These are phyloP conservation scores for Dasyornis broadbenti DNA, from an alignment of 2,113 vertebrate genomes.

Conservation along the genomic window DNA sequence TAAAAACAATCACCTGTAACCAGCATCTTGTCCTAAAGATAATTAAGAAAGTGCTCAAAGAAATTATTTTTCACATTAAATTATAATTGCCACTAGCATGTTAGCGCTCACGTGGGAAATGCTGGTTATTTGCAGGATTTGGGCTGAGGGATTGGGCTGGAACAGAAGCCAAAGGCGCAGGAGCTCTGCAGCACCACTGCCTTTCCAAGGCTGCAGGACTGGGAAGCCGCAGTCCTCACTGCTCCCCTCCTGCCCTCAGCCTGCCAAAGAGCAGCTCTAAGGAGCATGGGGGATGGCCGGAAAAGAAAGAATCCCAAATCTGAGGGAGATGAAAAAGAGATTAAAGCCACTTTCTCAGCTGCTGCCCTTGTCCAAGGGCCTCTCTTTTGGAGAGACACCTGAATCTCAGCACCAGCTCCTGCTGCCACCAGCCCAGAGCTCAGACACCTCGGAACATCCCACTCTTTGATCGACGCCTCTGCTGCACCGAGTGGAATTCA, in stretches of 20 bases:
- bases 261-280: background rate
- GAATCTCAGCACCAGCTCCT: background rate
- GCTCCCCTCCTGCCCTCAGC: background rate
- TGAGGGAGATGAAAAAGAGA: background rate
- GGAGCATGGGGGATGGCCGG: fast-evolving
- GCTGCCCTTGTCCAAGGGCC: background rate
- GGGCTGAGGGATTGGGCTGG: background rate
- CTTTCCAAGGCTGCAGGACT: no score
- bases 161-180: background rate
- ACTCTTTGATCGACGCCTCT: background rate
- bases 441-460: background rate
- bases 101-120: fast-evolving
- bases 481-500: background rate
- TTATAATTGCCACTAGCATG: background rate
- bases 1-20: background rate
- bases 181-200: background rate
- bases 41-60: background rate
- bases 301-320: background rate
- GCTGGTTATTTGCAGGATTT: background rate
- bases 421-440: background rate
- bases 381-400: background rate
- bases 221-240: fast-evolving
- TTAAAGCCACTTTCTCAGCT: background rate
- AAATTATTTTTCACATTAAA: background rate
- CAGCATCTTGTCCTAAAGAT: background rate